Evolutionary conservation across 2,888 invertebrate genomes (phyloP).

Genomic region (Ethmia dodecea): DNA sequence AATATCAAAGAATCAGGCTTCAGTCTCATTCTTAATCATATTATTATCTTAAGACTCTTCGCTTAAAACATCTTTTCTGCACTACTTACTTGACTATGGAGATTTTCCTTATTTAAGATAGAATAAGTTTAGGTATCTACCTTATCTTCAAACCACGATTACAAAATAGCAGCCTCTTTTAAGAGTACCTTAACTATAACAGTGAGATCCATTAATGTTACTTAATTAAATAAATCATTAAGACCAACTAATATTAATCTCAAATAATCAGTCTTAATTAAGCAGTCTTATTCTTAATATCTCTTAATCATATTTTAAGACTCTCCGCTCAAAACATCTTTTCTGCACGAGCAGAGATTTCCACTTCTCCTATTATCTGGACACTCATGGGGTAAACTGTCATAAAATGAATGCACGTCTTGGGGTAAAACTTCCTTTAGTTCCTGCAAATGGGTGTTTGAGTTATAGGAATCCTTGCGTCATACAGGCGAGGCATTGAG

Average conservation of each 20-base stretch:
- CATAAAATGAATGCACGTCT: conserved; percentile 4
- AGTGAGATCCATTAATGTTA: neutral
- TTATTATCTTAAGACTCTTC: neutral
- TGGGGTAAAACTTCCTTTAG: conserved; percentile 2
- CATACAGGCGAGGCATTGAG: conserved; percentile 2
- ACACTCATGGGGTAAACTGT: conserved; percentile 2
- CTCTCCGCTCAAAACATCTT: neutral
- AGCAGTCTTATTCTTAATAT: neutral
- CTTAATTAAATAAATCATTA: neutral
- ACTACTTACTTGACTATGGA: neutral
- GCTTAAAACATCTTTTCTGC: neutral
- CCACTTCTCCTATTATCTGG: neutral
- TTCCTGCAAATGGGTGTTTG: conserved; percentile 3
- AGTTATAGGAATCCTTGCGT: conserved; percentile 3
- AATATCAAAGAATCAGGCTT: neutral
- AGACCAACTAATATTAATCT: neutral
- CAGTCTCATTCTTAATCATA: neutral
- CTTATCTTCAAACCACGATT: neutral
- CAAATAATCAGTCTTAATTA: neutral
- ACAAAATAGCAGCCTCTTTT: neutral
- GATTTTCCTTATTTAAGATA: neutral
- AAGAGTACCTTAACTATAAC: neutral
- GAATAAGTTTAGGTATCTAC: neutral
- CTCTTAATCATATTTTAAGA: neutral
- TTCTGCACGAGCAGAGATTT: neutral